A percentile compares a stretch with the other conserved stretches of the same genome.
These are phyloP conservation scores for Chaetogeoica ovagalla DNA, from an alignment of 2,888 invertebrate genomes.

Conservation along the genomic window DNA sequence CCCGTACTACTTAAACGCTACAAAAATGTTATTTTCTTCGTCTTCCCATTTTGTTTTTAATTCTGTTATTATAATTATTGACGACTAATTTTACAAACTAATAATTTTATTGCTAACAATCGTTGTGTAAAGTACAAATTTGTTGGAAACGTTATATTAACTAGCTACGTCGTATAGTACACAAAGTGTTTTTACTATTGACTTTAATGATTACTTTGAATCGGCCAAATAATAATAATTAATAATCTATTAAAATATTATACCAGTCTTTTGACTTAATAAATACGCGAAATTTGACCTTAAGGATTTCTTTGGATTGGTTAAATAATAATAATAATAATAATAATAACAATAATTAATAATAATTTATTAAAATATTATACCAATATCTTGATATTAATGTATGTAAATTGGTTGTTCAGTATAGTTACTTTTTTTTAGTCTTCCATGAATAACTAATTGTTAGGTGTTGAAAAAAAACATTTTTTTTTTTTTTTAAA, in stretches of 20 bases:
- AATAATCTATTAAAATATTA: too few relatives aligned
- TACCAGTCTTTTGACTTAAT: slow-evolving; percentile 10
- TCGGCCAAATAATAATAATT: too few relatives aligned
- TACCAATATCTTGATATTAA: slow-evolving; percentile 1
- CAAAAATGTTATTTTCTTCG: slow-evolving; percentile 33
- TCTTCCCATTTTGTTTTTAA: slow-evolving; percentile 40
- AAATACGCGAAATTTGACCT: not conserved
- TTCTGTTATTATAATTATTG: slow-evolving; percentile 20
- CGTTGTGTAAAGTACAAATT: slow-evolving; percentile 42
- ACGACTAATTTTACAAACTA: slow-evolving; percentile 17
- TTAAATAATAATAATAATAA: too few relatives aligned
- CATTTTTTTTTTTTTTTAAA: slow-evolving; percentile 11
- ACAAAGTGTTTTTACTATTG: not conserved
- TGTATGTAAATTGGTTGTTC: slow-evolving; percentile 27
- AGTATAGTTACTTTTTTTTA: slow-evolving; percentile 40
- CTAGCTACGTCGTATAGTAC: not conserved
- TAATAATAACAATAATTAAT: too few relatives aligned
- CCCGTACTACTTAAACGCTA: slow-evolving; percentile 32
- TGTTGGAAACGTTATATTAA: slow-evolving; percentile 14
- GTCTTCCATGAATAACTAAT: slow-evolving; percentile 48
- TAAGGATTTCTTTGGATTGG: slow-evolving; percentile 9
- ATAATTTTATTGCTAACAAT: slow-evolving; percentile 42
- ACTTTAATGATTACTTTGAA: too few relatives aligned
- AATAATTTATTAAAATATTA: too few relatives aligned
- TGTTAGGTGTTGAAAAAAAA: not conserved